Evolutionary conservation across 1,140 invertebrate genomes (phyloP), one percentile per base, ranked within the genome.

Genomic region (Holcopasites calliopsidis): DNA sequence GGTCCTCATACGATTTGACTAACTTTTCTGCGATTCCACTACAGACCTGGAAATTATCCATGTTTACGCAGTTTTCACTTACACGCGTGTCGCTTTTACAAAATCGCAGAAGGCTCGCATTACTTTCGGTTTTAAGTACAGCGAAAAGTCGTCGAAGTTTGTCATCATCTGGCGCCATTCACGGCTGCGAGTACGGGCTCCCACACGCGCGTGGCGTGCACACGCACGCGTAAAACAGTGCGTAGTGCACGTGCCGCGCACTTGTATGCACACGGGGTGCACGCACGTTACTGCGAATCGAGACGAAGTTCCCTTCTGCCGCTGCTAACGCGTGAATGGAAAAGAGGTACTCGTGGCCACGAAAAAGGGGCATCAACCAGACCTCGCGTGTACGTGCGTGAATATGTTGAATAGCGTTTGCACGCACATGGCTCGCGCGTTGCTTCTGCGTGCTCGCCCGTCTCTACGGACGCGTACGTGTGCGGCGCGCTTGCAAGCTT

Each of bases 161-260:
- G 49, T 68, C 65, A 47, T 64, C 55, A 61, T 77, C 40, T 57
- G 50, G 69, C 75, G 69, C 75, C 75, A 77, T 77, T 77, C 75
- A 77, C 57, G 5, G 49, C n/a, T 38, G 33, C 23, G 44, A 40
- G 38, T 13, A 10, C 38, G 38, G 35, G 0, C 26, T 21, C 13
- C 28, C 42, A 65, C 77, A 77, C 73, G 73, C 65, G 78, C 64
- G 65, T 58, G 78, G 49, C 55, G 71, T 55, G 58, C 76, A 70
- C 72, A 66, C 70, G 72, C 79, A 84, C 70, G 78, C 76, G 74
- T 68, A 73, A 71, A 54, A 58, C 58, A 71, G 73, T 65, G 71
- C 72, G 65, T 35, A 40, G 70, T 76, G 72, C 85, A 86, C 80
- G 82, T 80, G 77, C 61, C 64, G 70, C 68, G 77, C 65, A 65